These are phyloP conservation scores for Coleophora flavipennella DNA, from an alignment of 2,888 invertebrate genomes.

Conservation along the genomic window DNA sequence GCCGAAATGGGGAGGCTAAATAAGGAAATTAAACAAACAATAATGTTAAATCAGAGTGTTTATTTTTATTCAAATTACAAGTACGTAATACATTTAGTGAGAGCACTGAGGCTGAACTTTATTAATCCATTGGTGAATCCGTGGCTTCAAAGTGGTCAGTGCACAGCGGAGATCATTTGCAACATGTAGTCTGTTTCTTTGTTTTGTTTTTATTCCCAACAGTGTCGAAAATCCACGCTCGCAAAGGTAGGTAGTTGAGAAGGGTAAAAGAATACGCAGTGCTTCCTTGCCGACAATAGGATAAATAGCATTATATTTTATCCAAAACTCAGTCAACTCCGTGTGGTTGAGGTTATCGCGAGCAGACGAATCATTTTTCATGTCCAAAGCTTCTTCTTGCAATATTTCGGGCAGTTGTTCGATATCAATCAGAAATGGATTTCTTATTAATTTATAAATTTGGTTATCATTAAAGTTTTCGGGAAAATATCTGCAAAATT, in stretches of 20 bases:
- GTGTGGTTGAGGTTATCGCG: background rate
- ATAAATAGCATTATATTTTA: conserved; percentile 2
- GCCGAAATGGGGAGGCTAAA: background rate
- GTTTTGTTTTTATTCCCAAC: too few species aligned
- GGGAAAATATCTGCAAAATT: conserved; percentile 2
- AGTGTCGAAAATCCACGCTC: conserved; percentile 1
- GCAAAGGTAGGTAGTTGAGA: conserved; percentile 3
- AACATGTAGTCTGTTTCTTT: conserved; percentile 1
- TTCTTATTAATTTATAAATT: conserved; percentile 2
- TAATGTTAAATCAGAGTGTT: background rate
- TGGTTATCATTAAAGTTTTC: background rate
- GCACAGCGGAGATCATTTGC: background rate
- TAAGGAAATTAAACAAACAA: background rate
- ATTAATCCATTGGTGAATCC: background rate
- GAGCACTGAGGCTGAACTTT: background rate
- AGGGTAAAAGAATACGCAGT: conserved; percentile 3
- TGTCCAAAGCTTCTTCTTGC: background rate
- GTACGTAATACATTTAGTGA: background rate
- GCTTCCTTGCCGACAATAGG: conserved; percentile 3
- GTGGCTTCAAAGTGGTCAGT: background rate
- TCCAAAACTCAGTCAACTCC: background rate
- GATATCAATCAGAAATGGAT: conserved; percentile 1
- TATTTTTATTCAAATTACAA: background rate
- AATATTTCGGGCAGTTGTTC: conserved; percentile 1
- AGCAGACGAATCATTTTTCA: background rate